These are phyloP conservation scores for Sarcophaga bullata DNA, from an alignment of 1,140 invertebrate genomes.

Conservation along the genomic window DNA sequence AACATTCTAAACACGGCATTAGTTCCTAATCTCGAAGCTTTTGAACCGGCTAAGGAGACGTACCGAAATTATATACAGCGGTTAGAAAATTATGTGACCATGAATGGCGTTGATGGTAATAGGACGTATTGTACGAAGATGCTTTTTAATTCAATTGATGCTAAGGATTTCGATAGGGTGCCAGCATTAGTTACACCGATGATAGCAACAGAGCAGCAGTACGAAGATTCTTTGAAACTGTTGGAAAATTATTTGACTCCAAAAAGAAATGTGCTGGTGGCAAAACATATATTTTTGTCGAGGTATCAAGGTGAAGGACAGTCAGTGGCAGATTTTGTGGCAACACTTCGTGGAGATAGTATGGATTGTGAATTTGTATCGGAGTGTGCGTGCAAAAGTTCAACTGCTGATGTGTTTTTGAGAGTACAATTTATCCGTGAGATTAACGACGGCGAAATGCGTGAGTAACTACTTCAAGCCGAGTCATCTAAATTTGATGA, in stretches of 20 bases:
- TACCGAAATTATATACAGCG: neutral
- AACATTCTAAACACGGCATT: neutral
- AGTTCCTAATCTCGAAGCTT: neutral
- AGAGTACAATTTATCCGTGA: neutral
- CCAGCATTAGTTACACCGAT: no score
- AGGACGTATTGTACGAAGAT: no score
- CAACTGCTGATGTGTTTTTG: neutral
- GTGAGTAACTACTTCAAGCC: neutral
- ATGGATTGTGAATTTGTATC: neutral
- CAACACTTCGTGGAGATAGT: neutral
- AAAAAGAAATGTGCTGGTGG: no score
- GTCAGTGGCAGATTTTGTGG: neutral
- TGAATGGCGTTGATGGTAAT: no score
- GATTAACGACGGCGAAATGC: neutral
- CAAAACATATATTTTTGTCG: slow-evolving; percentile 16
- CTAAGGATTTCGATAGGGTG: no score
- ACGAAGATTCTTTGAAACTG: no score
- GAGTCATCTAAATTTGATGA: neutral
- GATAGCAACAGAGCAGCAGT: no score
- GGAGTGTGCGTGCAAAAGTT: neutral
- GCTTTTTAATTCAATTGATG: no score
- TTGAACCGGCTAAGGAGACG: neutral
- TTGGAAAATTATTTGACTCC: no score
- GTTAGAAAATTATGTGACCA: neutral
- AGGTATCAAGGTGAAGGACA: slow-evolving; percentile 2